Base-by-base conservation (phyloP, 2,113 vertebrate species). In the Alligator mississippiensis region DNA sequence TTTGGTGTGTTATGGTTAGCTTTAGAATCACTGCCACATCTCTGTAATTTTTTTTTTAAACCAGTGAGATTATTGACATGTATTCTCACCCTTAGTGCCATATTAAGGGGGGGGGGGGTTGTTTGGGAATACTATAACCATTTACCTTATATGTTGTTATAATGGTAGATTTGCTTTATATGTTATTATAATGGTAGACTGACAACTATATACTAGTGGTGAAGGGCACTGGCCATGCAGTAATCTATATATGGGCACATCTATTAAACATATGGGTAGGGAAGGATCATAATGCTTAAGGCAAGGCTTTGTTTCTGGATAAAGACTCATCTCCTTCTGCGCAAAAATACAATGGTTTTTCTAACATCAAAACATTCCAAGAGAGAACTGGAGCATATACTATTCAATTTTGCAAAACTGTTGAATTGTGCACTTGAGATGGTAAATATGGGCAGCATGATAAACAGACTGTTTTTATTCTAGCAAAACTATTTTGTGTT, bases 371-470 rank as follows among this genome's bases (percentile, higher is more conserved):
- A n/a, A 89, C 89, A 93, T 96, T 96, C 92, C 88, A 95, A 92
- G 86, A 80, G 90, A 96, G 96, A 96, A 96, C 55, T 96, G 92
- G 93, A 94, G 83, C 85, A 95, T 84, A 96, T 84, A 95, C 84
- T 95, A 94, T 93, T 93, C 96, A 91, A 90, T 95, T 96, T 93
- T 95, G 95, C 81, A 94, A 97, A 96, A 96, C 90, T 94, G 95
- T 94, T 95, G 93, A 90, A 95, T 96, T 95, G 95, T 85, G 85
- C 94, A 82, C 94, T 96, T 82, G 94, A 94, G 95, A 96, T 83
- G 62, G 83, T 82, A 93, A 94, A 95, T 90, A 93, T 66, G 89
- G 95, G 90, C 93, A 97, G 93, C 59, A 89, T 88, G 91, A 97
- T 84, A 93, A 93, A 95, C 82, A 89, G 57, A 83, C 34, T 82